Conservation (phyloP, 2,888 invertebrate genomes). For the Venusia cambrica region DNA sequence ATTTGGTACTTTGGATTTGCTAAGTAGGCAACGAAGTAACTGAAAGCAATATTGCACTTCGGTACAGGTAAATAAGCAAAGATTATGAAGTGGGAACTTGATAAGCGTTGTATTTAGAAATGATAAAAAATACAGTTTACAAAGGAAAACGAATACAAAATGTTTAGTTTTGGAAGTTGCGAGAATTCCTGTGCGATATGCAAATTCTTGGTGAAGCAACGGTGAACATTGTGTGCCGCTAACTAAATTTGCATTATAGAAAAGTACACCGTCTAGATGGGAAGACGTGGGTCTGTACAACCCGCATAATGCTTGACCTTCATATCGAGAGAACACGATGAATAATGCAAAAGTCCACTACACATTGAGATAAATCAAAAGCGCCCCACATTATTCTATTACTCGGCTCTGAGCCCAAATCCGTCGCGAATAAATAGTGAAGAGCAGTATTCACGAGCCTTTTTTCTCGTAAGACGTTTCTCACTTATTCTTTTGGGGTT, state of each 20-base stretch:
- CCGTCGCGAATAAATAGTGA: constrained; percentile 64
- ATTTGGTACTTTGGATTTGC: no score
- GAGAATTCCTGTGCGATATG: constrained; percentile 20
- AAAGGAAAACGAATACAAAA: constrained; percentile 9
- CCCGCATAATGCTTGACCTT: constrained; percentile 22
- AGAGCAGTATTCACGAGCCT: constrained; percentile 55
- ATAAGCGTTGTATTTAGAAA: constrained; percentile 1
- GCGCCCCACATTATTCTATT: constrained; percentile 41
- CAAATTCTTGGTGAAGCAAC: constrained; percentile 18
- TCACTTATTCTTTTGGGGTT: constrained; percentile 76
- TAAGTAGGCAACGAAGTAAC: no score
- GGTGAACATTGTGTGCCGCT: constrained; percentile 19
- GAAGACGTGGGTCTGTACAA: constrained; percentile 13
- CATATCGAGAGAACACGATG: constrained; percentile 16
- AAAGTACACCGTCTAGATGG: constrained; percentile 17
- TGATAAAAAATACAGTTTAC: constrained; percentile 11
- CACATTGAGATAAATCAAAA: constrained; percentile 33
- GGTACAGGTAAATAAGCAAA: no score
- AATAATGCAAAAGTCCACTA: constrained; percentile 26
- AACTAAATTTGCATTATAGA: constrained; percentile 20
- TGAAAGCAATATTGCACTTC: no score
- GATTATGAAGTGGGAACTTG: no score
- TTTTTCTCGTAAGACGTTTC: constrained; percentile 70
- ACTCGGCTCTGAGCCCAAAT: constrained; percentile 41
- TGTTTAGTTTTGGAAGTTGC: constrained; percentile 8